A percentile compares a stretch with the other conserved stretches of the same genome.
Evolutionary conservation across 2,113 vertebrate genomes (phyloP).

Genomic region (Upupa epops): DNA sequence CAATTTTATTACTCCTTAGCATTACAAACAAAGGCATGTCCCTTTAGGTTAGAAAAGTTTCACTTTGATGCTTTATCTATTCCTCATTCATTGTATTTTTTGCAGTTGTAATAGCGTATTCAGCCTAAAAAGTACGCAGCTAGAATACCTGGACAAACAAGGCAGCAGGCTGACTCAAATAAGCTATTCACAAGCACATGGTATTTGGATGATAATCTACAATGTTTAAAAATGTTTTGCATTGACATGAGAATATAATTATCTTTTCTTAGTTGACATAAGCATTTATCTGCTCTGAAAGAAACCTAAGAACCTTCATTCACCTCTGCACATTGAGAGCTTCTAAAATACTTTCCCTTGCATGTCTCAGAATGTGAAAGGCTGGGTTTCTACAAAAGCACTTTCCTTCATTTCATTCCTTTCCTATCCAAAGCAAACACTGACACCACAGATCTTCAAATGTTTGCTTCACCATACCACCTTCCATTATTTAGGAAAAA

Average conservation of each 20-base stretch:
- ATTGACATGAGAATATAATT: not conserved
- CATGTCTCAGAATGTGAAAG: not conserved
- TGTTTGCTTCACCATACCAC: not conserved
- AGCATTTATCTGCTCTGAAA: not conserved
- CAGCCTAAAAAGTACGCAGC: not conserved
- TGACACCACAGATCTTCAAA: not conserved
- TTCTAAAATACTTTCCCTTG: not conserved
- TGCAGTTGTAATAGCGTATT: not conserved
- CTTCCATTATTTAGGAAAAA: not conserved
- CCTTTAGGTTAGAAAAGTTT: not conserved
- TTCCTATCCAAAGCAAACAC: not conserved
- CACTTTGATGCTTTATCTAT: not conserved
- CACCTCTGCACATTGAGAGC: not conserved
- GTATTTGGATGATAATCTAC: not conserved
- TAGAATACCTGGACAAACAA: not conserved
- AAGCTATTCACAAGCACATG: not conserved
- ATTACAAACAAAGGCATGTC: not conserved
- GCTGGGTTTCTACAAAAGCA: not conserved
- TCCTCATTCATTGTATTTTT: not conserved
- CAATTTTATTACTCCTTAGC: not conserved
- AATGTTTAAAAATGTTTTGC: not conserved
- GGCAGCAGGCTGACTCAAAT: not conserved
- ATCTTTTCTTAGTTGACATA: accelerated
- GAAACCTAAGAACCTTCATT: not conserved
- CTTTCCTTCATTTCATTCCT: not conserved